Conservation (phyloP, 37 sponge, comb jelly and placozoan genomes). For the Hormiphora californensis region DNA sequence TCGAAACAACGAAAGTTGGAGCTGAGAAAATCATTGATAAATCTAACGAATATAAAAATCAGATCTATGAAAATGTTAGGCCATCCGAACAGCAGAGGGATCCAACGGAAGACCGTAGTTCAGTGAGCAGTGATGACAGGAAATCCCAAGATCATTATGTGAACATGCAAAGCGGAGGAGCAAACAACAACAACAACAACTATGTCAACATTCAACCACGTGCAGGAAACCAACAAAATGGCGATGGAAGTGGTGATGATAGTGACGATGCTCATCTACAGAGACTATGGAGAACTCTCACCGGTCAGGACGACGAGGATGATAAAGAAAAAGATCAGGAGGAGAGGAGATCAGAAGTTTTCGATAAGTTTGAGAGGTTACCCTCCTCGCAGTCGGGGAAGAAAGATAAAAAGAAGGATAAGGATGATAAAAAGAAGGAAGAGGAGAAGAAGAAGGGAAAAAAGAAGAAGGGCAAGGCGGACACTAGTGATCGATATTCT, state of each 20-base stretch:
- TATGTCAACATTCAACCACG: too few relatives aligned
- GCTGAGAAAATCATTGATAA: background rate
- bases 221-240: too few relatives aligned
- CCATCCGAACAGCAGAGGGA: too few relatives aligned
- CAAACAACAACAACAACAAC: too few relatives aligned
- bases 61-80: background rate
- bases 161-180: background rate
- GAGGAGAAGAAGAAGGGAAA: too few relatives aligned
- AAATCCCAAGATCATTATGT: background rate
- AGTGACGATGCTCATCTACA: conserved; percentile 26
- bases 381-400: too few relatives aligned
- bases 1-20: background rate
- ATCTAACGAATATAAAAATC: background rate
- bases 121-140: background rate
- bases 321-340: background rate
- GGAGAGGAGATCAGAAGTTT: background rate
- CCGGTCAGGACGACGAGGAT: background rate
- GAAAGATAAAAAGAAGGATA: too few relatives aligned
- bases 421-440: too few relatives aligned
- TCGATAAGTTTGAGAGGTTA: background rate
- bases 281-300: background rate
- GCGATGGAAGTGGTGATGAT: too few relatives aligned
- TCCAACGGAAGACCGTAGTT: background rate
- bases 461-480: too few relatives aligned
- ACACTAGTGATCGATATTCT: too few relatives aligned